A percentile compares a stretch with the other conserved stretches of the same genome.
These are phyloP conservation scores for Bombus confusus DNA, from an alignment of 1,140 invertebrate genomes.

Conservation along the genomic window DNA sequence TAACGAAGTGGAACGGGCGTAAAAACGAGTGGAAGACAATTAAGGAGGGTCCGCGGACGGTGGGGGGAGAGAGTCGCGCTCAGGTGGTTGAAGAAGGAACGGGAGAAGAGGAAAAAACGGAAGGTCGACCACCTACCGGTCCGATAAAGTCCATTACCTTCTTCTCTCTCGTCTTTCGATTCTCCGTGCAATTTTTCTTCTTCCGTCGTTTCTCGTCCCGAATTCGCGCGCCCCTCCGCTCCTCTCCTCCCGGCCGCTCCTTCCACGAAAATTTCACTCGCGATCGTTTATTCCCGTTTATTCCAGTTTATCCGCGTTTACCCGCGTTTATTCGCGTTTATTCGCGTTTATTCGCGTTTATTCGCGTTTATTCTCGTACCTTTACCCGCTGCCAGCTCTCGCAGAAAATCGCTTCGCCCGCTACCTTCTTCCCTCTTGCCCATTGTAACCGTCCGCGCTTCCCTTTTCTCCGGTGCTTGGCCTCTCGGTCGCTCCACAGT, in stretches of 20 bases:
- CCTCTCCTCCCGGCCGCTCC: background rate
- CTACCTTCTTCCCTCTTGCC: background rate
- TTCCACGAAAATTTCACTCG: conserved; percentile 19
- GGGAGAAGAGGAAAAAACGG: conserved; percentile 38
- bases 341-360: conserved; percentile 55
- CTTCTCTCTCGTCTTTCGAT: conserved; percentile 51
- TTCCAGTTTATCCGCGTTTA: conserved; percentile 55
- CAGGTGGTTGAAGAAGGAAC: conserved; percentile 25
- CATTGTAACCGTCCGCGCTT: background rate
- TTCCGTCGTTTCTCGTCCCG: conserved; percentile 26
- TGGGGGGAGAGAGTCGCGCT: conserved; percentile 9
- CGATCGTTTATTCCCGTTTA: conserved; percentile 54
- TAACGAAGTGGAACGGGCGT: conserved; percentile 74
- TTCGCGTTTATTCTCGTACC: conserved; percentile 59
- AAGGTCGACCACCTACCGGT: conserved; percentile 74
- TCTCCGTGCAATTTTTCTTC: conserved; percentile 45
- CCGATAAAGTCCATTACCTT: conserved; percentile 75
- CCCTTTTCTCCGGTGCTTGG: conserved; percentile 12
- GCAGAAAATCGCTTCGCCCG: conserved; percentile 25
- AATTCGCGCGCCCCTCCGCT: conserved; percentile 16
- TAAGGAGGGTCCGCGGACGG: conserved; percentile 62
- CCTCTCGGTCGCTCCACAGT: conserved; percentile 50
- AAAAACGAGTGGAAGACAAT: conserved; percentile 76
- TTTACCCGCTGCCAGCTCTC: conserved; percentile 28
- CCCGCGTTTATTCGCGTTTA: conserved; percentile 57